Percentiles rank a stretch among this genome's conserved stretches.
phyloP scores from a whole-genome alignment of 2,888 invertebrate species.

The Urechis unicinctus region DNA sequence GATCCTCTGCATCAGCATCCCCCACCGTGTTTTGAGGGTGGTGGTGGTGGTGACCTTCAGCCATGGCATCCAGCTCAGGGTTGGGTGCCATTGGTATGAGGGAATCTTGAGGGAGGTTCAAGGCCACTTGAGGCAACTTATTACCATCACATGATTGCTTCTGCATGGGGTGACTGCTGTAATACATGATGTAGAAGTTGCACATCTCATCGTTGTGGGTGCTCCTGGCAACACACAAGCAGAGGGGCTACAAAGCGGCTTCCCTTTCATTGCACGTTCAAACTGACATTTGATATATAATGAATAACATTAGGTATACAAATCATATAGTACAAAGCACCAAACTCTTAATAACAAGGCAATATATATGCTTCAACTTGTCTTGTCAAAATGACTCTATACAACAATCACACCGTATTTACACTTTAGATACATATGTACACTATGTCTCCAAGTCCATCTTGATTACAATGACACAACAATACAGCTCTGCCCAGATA shows the following conservation, averaged over 20 bases:
- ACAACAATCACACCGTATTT: no score
- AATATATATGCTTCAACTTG: no score
- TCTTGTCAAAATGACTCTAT: no score
- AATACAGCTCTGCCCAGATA: no score
- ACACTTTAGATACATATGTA: no score
- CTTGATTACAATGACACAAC: no score
- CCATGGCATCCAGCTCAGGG: conserved; percentile 40
- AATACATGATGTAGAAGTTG: conserved; percentile 52
- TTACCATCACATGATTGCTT: conserved; percentile 28
- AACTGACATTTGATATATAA: background rate
- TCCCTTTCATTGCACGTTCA: no score
- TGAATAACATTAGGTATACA: background rate
- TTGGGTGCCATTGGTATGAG: conserved; percentile 54
- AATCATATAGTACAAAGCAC: no score
- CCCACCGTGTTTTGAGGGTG: background rate
- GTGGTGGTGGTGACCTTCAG: conserved; percentile 27
- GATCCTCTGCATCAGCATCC: background rate
- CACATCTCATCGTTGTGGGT: conserved; percentile 51
- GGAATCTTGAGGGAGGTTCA: conserved; percentile 46
- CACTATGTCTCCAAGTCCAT: no score
- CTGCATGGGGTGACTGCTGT: conserved; percentile 29
- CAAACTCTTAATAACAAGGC: no score
- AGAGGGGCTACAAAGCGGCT: background rate
- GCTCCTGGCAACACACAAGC: conserved; percentile 25
- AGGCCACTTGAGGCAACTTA: conserved; percentile 27